Evolutionary conservation across 2,797 vertebrate genomes (phyloP), one percentile per base, ranked within the genome.

Genomic region (Carcharodon carcharias): DNA sequence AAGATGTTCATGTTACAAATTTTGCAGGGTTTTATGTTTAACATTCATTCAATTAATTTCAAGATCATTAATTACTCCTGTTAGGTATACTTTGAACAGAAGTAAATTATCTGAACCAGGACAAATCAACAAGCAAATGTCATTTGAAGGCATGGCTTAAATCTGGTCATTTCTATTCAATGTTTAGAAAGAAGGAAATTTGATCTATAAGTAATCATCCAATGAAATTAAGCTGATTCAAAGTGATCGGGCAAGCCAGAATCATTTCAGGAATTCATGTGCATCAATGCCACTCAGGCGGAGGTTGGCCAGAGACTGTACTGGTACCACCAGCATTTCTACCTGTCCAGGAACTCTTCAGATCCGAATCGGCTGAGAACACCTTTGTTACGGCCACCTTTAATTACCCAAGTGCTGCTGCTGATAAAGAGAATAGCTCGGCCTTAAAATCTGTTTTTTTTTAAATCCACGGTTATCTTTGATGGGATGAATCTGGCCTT

Each of bases 361-460:
- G 98, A 98, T 97, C 96, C 98, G 97, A 97, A 97, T 0, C 97
- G 97, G 96, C 96, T 97, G 67, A 99, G 97, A 93, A 99, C 97
- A 65, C 69, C 96, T 97, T 96, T 98, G 65, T 98, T 98, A 21
- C 98, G 99, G 97, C 99, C 99, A 97, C 99, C 99, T 96, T 99
- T 98, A 91, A 95, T 56, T 73, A 95, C 12, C 94, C 69, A 73
- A 35, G 77, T 97, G 96, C 99, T 99, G 96, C 99, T 99, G 97
- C 92, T 97, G 92, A 97, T 95, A 94, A 96, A 97, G 58, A 96
- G 96, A 11, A 97, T 69, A 95, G 26, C 95, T 95, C 28, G 56
- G 7, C 67, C 94, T 95, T 73, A 77, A 56, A 92, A 92, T 63
- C 26, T 7, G n/a, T 92, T 18, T 82, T 26, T 26, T 69, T 69